Conservation (phyloP, 2,113 vertebrate species). For the Tympanuchus pallidicinctus region DNA sequence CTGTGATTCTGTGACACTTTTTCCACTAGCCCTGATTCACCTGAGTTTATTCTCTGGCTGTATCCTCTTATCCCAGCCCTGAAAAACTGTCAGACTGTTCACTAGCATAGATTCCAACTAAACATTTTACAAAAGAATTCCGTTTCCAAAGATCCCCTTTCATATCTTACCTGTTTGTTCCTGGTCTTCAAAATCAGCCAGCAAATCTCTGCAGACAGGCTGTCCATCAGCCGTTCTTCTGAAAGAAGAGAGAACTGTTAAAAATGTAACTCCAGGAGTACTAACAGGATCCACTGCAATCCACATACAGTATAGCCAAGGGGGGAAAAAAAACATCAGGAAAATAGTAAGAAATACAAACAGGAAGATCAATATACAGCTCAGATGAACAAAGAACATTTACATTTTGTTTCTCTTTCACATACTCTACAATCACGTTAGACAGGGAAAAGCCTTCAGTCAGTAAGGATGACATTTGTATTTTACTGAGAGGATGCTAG, state of each 20-base stretch:
- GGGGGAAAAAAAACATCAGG: background rate
- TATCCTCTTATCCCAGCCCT: background rate
- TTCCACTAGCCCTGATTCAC: background rate
- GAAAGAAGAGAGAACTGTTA: background rate
- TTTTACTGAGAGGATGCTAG: background rate
- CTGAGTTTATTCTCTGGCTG: background rate
- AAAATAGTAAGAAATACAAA: background rate
- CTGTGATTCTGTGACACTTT: background rate
- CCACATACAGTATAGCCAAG: background rate
- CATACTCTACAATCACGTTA: background rate
- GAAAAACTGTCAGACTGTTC: background rate
- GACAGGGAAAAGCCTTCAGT: background rate
- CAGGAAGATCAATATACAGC: background rate
- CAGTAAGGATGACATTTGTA: background rate
- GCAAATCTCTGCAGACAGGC: background rate
- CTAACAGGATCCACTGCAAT: background rate
- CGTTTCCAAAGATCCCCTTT: background rate
- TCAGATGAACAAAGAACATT: background rate
- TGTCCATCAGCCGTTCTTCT: constrained; percentile 13
- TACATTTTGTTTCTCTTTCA: background rate
- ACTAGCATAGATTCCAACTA: background rate
- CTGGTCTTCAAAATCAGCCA: background rate
- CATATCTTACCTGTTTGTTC: constrained; percentile 11
- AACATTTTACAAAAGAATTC: background rate
- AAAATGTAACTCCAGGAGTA: background rate